phyloP scores from a whole-genome alignment of 2,888 invertebrate species.

The Glyphotaelius pellucidus region DNA sequence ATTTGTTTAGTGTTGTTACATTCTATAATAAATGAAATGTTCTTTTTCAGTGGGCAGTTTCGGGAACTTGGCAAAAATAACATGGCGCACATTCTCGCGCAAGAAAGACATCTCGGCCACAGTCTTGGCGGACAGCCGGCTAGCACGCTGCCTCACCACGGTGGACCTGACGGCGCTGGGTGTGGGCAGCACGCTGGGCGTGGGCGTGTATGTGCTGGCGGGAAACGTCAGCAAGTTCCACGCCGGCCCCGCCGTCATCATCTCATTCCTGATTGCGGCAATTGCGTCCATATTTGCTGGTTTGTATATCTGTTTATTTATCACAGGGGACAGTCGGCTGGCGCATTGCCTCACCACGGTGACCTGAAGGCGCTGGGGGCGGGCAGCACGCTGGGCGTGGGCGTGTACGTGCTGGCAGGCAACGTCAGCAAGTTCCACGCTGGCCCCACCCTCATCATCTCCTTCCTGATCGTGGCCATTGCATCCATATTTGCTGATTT shows the following conservation, averaged over 20 bases:
- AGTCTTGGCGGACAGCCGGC: constrained; percentile 73
- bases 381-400: constrained; percentile 94
- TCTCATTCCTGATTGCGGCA: constrained; percentile 93
- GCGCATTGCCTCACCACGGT: constrained; percentile 87
- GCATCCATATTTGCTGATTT: too few species aligned
- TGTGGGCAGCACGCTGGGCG: constrained; percentile 90
- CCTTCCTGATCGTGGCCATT: too few species aligned
- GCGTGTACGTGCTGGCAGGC: constrained; percentile 93
- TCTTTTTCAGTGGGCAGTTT: constrained; percentile 51
- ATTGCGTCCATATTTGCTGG: constrained; percentile 94
- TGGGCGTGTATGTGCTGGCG: constrained; percentile 93
- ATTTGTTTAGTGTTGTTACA: neutral
- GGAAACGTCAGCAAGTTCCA: constrained; percentile 88
- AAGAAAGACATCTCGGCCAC: constrained; percentile 69
- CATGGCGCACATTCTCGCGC: constrained; percentile 73
- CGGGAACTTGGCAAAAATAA: constrained; percentile 56
- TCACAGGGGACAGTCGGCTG: constrained; percentile 74
- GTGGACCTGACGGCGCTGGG: constrained; percentile 91
- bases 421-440: constrained; percentile 88
- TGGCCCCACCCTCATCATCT: constrained; percentile 91
- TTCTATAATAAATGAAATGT: neutral
- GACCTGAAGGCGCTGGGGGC: too few species aligned
- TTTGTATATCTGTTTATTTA: constrained; percentile 70
- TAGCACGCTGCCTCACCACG: constrained; percentile 86
- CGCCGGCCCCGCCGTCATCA: constrained; percentile 91